phyloP scores from a whole-genome alignment of 2,113 vertebrate genomes.

The Salminus brasiliensis region DNA sequence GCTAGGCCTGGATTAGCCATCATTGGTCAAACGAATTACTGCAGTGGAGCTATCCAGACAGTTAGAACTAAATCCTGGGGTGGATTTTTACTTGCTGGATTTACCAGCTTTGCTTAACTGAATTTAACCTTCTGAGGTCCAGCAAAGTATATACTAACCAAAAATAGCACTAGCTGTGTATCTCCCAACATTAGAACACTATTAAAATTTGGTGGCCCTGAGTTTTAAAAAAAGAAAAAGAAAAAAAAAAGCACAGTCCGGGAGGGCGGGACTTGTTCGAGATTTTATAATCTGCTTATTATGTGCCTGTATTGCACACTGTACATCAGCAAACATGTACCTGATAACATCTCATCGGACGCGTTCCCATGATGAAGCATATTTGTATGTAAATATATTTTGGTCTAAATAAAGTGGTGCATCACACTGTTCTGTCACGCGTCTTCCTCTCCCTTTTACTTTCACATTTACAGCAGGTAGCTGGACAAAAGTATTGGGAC shows the following conservation, averaged over 20 bases:
- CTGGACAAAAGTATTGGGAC: too few species aligned
- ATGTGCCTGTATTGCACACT: slow-evolving; percentile 21
- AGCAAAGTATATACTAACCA: not conserved
- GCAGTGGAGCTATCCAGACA: too few species aligned
- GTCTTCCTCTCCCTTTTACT: not conserved
- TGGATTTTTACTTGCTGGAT: too few species aligned
- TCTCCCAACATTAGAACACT: not conserved
- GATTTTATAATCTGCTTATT: not conserved
- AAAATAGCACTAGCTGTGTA: too few species aligned
- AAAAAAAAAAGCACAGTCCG: not conserved
- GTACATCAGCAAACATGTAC: not conserved
- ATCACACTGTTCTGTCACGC: not conserved
- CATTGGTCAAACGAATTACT: too few species aligned
- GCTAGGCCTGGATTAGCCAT: too few species aligned
- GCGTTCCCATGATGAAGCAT: not conserved
- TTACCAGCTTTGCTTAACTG: too few species aligned
- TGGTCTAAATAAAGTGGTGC: slow-evolving; percentile 32
- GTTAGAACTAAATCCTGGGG: too few species aligned
- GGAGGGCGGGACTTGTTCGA: not conserved
- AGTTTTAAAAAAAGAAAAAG: too few species aligned
- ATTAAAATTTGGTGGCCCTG: not conserved
- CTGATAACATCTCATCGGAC: not conserved
- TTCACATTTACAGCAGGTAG: too few species aligned
- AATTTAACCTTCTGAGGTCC: not conserved
- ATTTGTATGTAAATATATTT: slow-evolving; percentile 32